Conservation (phyloP, 2,888 invertebrate genomes). For the Encarsia formosa region DNA sequence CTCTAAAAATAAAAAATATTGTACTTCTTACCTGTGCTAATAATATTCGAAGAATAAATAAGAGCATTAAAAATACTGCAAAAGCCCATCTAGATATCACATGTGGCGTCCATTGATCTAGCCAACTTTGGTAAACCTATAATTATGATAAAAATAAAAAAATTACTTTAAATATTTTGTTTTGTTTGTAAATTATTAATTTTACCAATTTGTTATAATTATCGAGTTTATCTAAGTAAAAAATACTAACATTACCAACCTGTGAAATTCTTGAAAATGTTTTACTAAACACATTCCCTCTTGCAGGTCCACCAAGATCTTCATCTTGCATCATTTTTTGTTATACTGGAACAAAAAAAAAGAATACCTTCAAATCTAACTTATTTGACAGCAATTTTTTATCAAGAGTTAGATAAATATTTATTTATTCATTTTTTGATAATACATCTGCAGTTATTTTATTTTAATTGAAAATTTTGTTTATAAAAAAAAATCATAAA, state of each 20-base stretch:
- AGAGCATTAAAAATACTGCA: conserved; percentile 64
- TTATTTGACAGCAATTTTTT: too few relatives aligned
- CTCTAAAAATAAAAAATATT: conserved; percentile 8
- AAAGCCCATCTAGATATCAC: conserved; percentile 75
- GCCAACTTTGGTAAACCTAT: conserved; percentile 75
- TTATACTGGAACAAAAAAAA: too few relatives aligned
- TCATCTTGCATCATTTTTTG: conserved; percentile 70
- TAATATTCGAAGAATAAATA: conserved; percentile 78
- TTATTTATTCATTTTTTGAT: too few relatives aligned
- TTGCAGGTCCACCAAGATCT: conserved; percentile 61
- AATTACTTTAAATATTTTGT: conserved; percentile 7
- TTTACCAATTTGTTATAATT: conserved; percentile 1
- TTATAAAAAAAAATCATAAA: too few relatives aligned
- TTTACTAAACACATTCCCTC: conserved; percentile 64
- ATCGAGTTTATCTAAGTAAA: not conserved
- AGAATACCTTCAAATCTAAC: too few relatives aligned
- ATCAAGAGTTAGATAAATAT: too few relatives aligned
- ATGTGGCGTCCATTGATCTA: conserved; percentile 86
- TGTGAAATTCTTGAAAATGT: conserved; percentile 66
- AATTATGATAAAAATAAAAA: conserved; percentile 24
- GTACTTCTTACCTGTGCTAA: conserved; percentile 68
- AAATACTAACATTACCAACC: conserved; percentile 44
- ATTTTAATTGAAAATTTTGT: too few relatives aligned
- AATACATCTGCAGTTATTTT: too few relatives aligned
- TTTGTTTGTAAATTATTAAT: too few relatives aligned